A percentile compares a stretch with the other conserved stretches of the same genome.
Conservation (phyloP, 2,113 vertebrate genomes). For the Oncorhynchus kisutch region DNA sequence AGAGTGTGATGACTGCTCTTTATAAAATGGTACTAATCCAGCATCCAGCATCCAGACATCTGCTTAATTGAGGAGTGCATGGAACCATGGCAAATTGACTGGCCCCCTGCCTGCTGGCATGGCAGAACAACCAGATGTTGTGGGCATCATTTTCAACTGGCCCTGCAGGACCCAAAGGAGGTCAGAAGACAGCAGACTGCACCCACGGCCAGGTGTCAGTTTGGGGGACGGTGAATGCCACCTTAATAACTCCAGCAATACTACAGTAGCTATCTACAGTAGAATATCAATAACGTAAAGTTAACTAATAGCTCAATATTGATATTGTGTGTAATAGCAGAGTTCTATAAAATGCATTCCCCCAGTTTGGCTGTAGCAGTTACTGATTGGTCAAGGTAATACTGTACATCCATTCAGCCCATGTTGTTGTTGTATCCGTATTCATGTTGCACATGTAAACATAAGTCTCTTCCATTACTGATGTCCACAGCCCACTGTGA, state of each 20-base stretch:
- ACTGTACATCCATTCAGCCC: no score
- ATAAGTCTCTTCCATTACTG: not conserved
- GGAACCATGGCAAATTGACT: slow-evolving; percentile 45
- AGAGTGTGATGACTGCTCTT: slow-evolving; percentile 43
- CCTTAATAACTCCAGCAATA: not conserved
- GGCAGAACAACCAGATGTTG: slow-evolving; percentile 57
- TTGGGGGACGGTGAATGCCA: slow-evolving; percentile 9
- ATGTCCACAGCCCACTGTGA: not conserved
- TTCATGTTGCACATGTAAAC: not conserved
- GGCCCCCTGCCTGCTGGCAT: slow-evolving; percentile 65
- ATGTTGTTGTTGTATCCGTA: no score
- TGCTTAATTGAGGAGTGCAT: slow-evolving; percentile 69
- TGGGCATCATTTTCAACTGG: slow-evolving; percentile 45
- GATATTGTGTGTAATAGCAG: no score
- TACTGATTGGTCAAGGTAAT: not conserved
- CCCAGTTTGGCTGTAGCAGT: not conserved
- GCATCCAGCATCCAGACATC: slow-evolving; percentile 59
- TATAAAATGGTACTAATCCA: slow-evolving; percentile 58
- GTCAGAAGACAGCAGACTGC: slow-evolving; percentile 11
- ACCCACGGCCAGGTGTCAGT: slow-evolving; percentile 17
- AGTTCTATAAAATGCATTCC: not conserved
- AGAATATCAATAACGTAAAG: not conserved
- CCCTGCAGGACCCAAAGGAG: slow-evolving; percentile 35
- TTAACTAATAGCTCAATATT: not conserved
- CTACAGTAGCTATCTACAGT: not conserved